phyloP scores from a whole-genome alignment of 1,140 invertebrate species.

The Meloidogyne hapla region DNA sequence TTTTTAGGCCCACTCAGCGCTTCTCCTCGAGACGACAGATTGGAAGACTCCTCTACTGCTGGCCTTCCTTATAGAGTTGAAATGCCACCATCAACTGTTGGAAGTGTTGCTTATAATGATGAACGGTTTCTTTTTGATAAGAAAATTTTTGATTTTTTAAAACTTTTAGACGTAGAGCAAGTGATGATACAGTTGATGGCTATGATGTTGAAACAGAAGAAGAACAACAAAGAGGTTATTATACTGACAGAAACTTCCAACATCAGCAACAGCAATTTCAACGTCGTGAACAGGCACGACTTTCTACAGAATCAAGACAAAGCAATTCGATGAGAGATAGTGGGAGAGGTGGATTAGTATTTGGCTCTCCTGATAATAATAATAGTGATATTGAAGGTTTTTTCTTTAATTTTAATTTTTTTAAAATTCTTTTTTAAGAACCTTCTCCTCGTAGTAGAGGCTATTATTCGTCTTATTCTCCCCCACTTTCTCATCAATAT shows the following conservation, averaged over 20 bases:
- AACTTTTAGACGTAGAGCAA: not conserved
- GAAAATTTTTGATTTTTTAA: not conserved
- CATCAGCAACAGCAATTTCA: constrained; percentile 25
- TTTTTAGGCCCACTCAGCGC: not conserved
- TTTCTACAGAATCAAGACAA: constrained; percentile 36
- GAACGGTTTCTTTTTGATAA: not conserved
- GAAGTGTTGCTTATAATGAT: constrained; percentile 27
- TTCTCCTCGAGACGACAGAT: not conserved
- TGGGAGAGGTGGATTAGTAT: not conserved
- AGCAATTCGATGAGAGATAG: not conserved
- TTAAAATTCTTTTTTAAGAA: not conserved
- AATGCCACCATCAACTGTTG: constrained; percentile 40
- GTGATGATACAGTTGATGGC: not conserved
- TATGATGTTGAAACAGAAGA: not conserved
- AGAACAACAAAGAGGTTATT: constrained; percentile 1
- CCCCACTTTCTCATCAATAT: constrained; percentile 7
- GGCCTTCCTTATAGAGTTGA: constrained; percentile 41
- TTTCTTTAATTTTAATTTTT: not conserved
- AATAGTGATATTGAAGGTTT: not conserved
- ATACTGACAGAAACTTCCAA: not conserved
- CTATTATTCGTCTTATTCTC: constrained; percentile 2
- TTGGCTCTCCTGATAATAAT: not conserved
- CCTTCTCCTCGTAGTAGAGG: not conserved
- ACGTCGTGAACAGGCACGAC: constrained; percentile 34
- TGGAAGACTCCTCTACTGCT: not conserved